These are phyloP conservation scores for Symphodus melops DNA, from an alignment of 2,113 vertebrate species.

Conservation along the genomic window DNA sequence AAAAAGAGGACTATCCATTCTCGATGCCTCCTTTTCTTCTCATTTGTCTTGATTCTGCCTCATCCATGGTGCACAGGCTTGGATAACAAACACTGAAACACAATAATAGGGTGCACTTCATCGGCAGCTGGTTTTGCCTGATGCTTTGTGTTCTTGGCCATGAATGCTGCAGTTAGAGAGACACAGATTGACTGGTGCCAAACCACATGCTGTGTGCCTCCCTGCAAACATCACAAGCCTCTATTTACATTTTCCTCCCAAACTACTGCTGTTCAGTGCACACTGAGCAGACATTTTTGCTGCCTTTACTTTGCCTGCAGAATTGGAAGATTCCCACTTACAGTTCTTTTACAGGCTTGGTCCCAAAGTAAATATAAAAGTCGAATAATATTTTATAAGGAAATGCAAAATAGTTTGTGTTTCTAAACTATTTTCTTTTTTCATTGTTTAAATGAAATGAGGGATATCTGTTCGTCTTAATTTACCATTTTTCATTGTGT, in stretches of 20 bases:
- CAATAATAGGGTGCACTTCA: constrained; percentile 61
- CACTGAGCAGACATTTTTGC: constrained; percentile 20
- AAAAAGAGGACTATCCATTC: constrained; percentile 3
- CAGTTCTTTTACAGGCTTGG: constrained; percentile 3
- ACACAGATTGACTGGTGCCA: constrained; percentile 63
- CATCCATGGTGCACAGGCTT: constrained; percentile 54
- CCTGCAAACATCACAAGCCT: constrained; percentile 63
- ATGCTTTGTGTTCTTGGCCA: constrained; percentile 56
- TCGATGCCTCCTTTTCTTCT: constrained; percentile 11
- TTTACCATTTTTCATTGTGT: background rate
- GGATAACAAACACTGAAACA: constrained; percentile 52
- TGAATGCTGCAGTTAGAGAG: constrained; percentile 54
- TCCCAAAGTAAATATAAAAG: constrained; percentile 10
- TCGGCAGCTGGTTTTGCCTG: constrained; percentile 51
- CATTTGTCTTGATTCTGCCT: constrained; percentile 22
- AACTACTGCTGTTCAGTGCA: constrained; percentile 40
- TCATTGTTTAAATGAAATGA: background rate
- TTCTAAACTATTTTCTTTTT: background rate
- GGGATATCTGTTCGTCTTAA: background rate
- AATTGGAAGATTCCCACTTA: constrained; percentile 17
- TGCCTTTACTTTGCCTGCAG: constrained; percentile 19
- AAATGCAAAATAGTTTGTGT: constrained; percentile 7
- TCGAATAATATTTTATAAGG: background rate
- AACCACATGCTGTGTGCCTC: constrained; percentile 55
- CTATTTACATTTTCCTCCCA: constrained; percentile 65